Conservation (phyloP, 2,797 vertebrate genomes). For the Urosaurus nigricauda region DNA sequence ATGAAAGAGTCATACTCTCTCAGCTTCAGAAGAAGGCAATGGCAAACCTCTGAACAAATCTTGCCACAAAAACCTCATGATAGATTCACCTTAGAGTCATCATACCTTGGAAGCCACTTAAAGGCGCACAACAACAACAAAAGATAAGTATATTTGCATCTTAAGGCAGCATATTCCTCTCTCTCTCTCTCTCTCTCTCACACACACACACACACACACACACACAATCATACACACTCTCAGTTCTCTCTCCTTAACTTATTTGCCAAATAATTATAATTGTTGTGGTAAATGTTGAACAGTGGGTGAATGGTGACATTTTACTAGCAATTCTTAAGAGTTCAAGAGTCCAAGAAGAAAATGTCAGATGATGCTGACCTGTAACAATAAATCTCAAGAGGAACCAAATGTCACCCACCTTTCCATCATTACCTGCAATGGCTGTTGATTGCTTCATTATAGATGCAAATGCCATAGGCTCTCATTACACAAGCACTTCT, state of each 20-base stretch:
- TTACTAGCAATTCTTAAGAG: conserved; percentile 13
- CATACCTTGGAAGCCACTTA: no score
- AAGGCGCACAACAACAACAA: no score
- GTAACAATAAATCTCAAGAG: conserved; percentile 6
- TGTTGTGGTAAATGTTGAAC: not conserved
- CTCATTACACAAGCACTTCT: not conserved
- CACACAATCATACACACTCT: not conserved
- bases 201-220: not conserved
- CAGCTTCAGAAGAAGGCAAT: no score
- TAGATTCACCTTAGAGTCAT: no score
- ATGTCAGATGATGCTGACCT: conserved; percentile 4
- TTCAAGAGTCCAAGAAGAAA: not conserved
- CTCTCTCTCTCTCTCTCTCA: no score
- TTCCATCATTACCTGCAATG: not conserved
- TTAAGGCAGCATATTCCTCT: not conserved
- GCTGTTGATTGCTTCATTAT: not conserved
- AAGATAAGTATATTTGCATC: not conserved
- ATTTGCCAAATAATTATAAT: not conserved
- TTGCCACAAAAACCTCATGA: no score
- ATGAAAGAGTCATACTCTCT: no score
- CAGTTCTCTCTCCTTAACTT: not conserved
- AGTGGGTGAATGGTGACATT: not conserved
- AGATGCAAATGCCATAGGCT: not conserved
- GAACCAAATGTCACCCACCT: not conserved
- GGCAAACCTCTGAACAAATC: no score